Percentiles rank a stretch among this genome's conserved stretches.
Evolutionary conservation across 2,797 vertebrate species (phyloP).

Genomic region (Lutjanus campechanus): DNA sequence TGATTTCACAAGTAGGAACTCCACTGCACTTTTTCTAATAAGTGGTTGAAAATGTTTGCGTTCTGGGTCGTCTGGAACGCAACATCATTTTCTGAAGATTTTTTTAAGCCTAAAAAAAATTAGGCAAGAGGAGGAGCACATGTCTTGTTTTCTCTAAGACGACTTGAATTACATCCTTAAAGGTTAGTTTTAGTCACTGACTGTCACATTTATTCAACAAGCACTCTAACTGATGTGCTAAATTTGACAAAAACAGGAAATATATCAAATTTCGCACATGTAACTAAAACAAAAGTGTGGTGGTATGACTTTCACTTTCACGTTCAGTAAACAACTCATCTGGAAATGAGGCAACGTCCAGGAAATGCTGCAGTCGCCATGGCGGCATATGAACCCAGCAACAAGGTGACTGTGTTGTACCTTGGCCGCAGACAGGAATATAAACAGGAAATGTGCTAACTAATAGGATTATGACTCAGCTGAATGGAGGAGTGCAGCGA

Average conservation of each 20-base stretch:
- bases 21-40: no score
- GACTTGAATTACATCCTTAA: no score
- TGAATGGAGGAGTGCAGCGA: constrained; percentile 4
- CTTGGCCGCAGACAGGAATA: constrained; percentile 23
- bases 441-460: constrained; percentile 55
- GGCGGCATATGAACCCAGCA: not conserved
- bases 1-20: no score
- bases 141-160: no score
- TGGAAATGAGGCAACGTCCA: constrained; percentile 18
- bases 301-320: no score
- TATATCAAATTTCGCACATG: not conserved
- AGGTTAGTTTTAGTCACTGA: not conserved
- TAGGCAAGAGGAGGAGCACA: no score
- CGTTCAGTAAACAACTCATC: not conserved
- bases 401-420: constrained; percentile 17
- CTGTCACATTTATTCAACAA: not conserved
- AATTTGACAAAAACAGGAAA: not conserved
- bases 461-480: constrained; percentile 51
- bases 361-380: not conserved
- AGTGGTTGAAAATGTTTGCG: no score
- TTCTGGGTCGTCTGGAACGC: no score
- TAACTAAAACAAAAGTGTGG: no score
- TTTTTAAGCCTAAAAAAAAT: no score
- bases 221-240: not conserved
- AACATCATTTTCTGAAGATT: no score